Conservation (phyloP, 2,797 vertebrate species). For the Podarcis lilfordi region DNA sequence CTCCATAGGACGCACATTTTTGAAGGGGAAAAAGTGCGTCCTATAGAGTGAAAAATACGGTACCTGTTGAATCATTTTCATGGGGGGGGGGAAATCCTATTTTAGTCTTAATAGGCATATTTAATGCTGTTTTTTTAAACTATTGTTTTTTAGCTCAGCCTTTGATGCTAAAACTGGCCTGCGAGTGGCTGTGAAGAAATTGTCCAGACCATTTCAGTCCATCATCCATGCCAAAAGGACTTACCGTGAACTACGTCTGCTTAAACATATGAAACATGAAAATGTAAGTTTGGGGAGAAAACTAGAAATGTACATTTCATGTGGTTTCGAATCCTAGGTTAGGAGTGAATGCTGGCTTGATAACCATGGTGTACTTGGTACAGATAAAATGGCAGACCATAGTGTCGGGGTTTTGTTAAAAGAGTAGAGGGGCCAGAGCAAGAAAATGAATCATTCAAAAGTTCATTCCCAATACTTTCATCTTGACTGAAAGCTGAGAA, state of each 20-base stretch:
- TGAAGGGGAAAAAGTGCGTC: too few relatives aligned
- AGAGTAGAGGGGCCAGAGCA: too few relatives aligned
- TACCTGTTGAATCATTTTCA: neutral
- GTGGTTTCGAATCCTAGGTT: neutral
- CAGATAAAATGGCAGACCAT: neutral
- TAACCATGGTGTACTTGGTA: neutral
- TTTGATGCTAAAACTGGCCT: conserved; percentile 84
- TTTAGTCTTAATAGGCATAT: neutral
- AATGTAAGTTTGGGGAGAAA: conserved; percentile 85
- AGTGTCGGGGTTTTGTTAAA: neutral
- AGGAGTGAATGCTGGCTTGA: neutral
- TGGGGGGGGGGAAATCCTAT: neutral
- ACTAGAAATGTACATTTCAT: neutral
- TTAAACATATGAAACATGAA: conserved; percentile 99
- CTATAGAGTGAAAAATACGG: too few relatives aligned
- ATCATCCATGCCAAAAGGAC: conserved; percentile 98
- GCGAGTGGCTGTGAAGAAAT: conserved; percentile 96
- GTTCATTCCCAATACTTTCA: neutral
- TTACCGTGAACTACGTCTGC: conserved; percentile 93
- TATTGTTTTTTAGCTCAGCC: conserved; percentile 81
- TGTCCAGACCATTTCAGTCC: conserved; percentile 97
- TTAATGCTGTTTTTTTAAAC: neutral
- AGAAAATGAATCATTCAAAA: neutral
- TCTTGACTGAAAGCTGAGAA: neutral
- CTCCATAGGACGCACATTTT: too few relatives aligned